phyloP scores from a whole-genome alignment of 2,888 invertebrate genomes.

The Autographa pulchrina region DNA sequence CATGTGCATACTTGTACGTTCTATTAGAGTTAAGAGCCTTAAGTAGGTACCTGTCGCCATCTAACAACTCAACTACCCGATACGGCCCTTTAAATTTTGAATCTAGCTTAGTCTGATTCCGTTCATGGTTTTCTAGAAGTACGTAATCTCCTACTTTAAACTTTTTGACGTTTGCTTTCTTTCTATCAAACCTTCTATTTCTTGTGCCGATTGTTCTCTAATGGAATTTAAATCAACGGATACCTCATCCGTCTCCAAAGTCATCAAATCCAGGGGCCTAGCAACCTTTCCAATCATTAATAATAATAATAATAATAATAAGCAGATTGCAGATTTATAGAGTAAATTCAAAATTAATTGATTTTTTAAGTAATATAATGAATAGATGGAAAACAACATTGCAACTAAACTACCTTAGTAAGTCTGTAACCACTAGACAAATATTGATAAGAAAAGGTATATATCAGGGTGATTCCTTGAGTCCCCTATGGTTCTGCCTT shows the following conservation, averaged over 20 bases:
- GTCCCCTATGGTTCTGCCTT: too few species aligned
- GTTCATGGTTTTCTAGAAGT: conserved; percentile 13
- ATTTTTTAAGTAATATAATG: too few species aligned
- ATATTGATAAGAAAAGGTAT: too few species aligned
- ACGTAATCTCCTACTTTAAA: conserved; percentile 11
- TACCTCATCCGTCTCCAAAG: background rate
- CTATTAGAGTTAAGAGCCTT: conserved; percentile 12
- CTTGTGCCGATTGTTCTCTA: background rate
- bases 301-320: too few species aligned
- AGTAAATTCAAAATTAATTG: too few species aligned
- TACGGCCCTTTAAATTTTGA: conserved; percentile 21
- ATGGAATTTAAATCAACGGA: background rate
- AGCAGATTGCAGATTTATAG: too few species aligned
- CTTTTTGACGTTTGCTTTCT: background rate
- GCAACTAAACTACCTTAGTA: too few species aligned
- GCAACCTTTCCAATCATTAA: conserved; percentile 25
- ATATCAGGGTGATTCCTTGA: too few species aligned
- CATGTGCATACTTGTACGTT: conserved; percentile 21
- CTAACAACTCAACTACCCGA: conserved; percentile 7
- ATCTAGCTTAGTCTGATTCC: conserved; percentile 19
- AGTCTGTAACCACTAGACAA: too few species aligned
- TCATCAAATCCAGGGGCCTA: conserved; percentile 11
- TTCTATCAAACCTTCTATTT: conserved; percentile 18
- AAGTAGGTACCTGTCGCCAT: conserved; percentile 15
- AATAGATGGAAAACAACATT: too few species aligned